Evolutionary conservation across 2,113 vertebrate species (phyloP), one percentile per base, ranked within the genome.

Genomic region (Campylorhamphus procurvoides): DNA sequence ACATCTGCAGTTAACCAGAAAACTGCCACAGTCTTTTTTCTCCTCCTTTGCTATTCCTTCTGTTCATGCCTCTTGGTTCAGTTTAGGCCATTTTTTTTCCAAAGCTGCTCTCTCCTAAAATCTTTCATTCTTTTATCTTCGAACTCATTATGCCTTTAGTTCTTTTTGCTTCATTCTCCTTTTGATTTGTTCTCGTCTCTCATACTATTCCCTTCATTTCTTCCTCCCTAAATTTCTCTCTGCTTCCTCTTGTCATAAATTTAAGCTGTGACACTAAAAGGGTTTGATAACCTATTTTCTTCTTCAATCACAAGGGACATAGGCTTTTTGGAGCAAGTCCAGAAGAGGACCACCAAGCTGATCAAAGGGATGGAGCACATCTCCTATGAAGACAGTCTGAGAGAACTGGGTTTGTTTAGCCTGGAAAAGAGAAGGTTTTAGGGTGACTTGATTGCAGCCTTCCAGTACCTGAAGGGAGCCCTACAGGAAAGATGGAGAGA

Each of bases 361-460:
- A 29, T 52, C 17, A 58, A 18, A 46, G 37, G 19, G 15, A 67
- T 59, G 10, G 12, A 67, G 15, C 33, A 46, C 10, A 9, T 35
- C 44, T 74, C 37, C 15, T 24, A 6, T 12, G 39, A 22, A 24
- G 8, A 82, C 59, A 53, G 16, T 33, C 23, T 60, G 24, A 89
- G 52, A 59, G 22, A 52, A 60, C 9, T 75, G 16, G 19, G 6
- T 11, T 75, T 82, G 18, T 60, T 60, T n/a, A n/a, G 29, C 19
- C 28, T 53, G 19, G 15, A 82, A 60, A 74, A 67, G 28, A n/a
- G 14, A 35, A 56, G 8, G 33, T 6, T 81, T 74, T 37, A n/a
- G 23, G 19, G 7, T 17, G 5, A 75, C 10, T 13, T 18, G 52
- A 8, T 14, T n/a, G 28, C 0, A 0, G 12, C 46, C 10, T 82